A percentile compares a stretch with the other conserved stretches of the same genome.
Conservation (phyloP, 2,797 vertebrate species). For the Lepilemur septentrionalis region DNA sequence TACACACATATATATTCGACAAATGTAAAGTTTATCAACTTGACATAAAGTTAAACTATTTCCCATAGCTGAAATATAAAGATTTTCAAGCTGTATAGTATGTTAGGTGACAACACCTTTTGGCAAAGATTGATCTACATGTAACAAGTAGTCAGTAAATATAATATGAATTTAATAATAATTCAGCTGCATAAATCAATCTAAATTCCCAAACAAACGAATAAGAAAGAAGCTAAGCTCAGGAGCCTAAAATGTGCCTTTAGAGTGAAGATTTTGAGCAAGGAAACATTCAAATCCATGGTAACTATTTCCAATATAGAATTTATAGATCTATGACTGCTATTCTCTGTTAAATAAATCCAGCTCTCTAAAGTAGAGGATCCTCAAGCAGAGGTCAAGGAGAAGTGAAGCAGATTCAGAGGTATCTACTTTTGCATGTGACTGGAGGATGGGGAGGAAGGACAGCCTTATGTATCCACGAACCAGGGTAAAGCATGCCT, state of each 20-base stretch:
- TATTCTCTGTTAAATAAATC: not conserved
- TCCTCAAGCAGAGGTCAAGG: not conserved
- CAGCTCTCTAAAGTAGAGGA: not conserved
- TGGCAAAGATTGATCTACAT: not conserved
- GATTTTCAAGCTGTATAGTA: not conserved
- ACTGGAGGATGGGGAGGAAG: not conserved
- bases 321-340: not conserved
- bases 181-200: not conserved
- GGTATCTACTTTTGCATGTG: not conserved
- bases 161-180: conserved; percentile 17
- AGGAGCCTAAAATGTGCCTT: not conserved
- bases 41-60: not conserved
- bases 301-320: not conserved
- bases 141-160: not conserved
- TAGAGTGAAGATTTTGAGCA: not conserved
- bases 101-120: not conserved
- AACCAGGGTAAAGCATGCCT: not conserved
- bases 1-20: not conserved
- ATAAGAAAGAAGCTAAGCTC: not conserved
- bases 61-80: not conserved
- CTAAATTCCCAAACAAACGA: not conserved
- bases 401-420: not conserved
- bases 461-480: not conserved
- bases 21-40: not conserved
- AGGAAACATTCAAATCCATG: not conserved